Evolutionary conservation across 2,888 invertebrate genomes (phyloP), one percentile per base, ranked within the genome.

Genomic region (Drosophila colorata): DNA sequence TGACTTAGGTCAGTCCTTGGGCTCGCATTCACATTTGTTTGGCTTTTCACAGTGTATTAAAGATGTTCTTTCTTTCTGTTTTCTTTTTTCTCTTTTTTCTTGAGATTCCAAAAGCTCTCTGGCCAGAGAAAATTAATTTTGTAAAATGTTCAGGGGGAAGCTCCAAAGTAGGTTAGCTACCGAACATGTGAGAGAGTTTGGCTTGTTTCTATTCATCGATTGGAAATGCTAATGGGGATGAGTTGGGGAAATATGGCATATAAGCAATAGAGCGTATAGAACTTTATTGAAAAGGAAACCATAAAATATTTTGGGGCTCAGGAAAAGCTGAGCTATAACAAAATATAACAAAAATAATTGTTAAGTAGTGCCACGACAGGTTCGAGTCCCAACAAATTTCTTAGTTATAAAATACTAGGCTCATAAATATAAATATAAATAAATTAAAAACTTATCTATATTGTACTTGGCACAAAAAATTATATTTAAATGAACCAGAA

Each of bases 71-170:
- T 23, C 7, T 4, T 9, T 18, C 2, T 20, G 20, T 18, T 18
- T 9, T 16, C 13, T 23, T 7, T 23, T 1, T 9, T n/a, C n/a
- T n/a, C n/a, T 41, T 23, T 41, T 18, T 7, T 5, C 37, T 8
- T 1, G 0, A n/a, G 6, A n/a, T 33, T 37, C 2, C 31, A 38
- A 18, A 44, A 16, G 33, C 11, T 33, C 33, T 47, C 28, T 35
- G 11, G 37, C 37, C 38, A 44, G 25, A 40, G 55, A 59, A 71
- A 76, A 76, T 80, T 76, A 80, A 80, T 80, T 76, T 80, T 80
- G 66, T 53, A 61, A 60, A 55, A 65, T 70, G 65, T 47, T 56
- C 44, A 11, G 18, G n/a, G 1, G 2, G 57, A 46, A 53, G 48
- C 47, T 57, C 56, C 41, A 49, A 48, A 67, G 40, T 25, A 40